Evolutionary conservation across 2,888 invertebrate genomes (phyloP).

Genomic region (Heliconius sara): DNA sequence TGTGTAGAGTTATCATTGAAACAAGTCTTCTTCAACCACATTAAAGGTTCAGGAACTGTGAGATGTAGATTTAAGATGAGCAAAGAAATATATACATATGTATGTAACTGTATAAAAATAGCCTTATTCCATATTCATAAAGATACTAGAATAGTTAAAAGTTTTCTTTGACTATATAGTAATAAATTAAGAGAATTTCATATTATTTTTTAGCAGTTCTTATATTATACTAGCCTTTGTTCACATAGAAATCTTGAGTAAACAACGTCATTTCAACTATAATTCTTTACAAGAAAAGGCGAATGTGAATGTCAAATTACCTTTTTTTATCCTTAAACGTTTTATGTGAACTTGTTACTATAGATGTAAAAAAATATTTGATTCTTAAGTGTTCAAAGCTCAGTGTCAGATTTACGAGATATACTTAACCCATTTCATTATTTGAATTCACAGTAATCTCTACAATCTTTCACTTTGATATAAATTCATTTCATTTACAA

Average conservation of each 20-base stretch:
- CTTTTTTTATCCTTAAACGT: not conserved
- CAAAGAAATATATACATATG: too few relatives aligned
- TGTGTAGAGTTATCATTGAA: not conserved
- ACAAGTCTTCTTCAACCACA: too few relatives aligned
- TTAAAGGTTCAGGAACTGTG: too few relatives aligned
- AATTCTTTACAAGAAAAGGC: not conserved
- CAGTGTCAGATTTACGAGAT: slow-evolving; percentile 28
- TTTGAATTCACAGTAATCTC: slow-evolving; percentile 22
- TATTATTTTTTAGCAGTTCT: too few relatives aligned
- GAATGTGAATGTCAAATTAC: too few relatives aligned
- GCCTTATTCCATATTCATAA: too few relatives aligned
- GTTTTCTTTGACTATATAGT: too few relatives aligned
- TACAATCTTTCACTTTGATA: slow-evolving; percentile 19
- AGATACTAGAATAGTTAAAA: too few relatives aligned
- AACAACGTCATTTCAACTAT: not conserved
- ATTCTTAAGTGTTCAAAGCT: slow-evolving; percentile 12
- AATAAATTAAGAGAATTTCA: too few relatives aligned
- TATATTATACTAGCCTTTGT: too few relatives aligned
- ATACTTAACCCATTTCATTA: slow-evolving; percentile 26
- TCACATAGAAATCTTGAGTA: not conserved
- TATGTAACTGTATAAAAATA: too few relatives aligned
- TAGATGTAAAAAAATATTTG: slow-evolving; percentile 16
- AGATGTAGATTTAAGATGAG: too few relatives aligned
- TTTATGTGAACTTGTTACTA: slow-evolving; percentile 5
- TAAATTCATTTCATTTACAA: slow-evolving; percentile 23